Base-by-base conservation (phyloP, 2,888 invertebrate genomes). In the Octonoba sinensis region DNA sequence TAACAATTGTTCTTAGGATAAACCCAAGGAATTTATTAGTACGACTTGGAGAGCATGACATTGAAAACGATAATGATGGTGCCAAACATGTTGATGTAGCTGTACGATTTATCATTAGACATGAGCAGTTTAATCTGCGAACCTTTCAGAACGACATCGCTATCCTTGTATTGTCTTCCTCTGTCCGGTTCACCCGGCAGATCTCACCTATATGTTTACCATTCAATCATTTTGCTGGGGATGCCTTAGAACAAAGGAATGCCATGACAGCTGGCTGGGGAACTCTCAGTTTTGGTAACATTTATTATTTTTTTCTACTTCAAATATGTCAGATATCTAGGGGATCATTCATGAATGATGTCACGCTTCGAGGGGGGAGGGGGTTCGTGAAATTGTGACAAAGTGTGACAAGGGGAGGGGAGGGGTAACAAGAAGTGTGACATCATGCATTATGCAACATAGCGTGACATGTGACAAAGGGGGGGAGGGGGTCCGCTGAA, bases 181-280 rank as follows among this genome's bases (percentile, higher is more conserved):
- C 60, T 3, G 70, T 84, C 13, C 11, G 44, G 3, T 82, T 82
- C 44, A 77, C 16, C 20, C 54, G 57, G 15, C 18, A 66, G 51
- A 74, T 83, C 13, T 8, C 36, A 22, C 83, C 83, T 24, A 67
- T 84, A 27, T 84, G 84, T 51, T 51, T 84, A 18, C 84, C 84
- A 18, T 83, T 77, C 44, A 51, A 71, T 65, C 49, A 70, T 8
- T 76, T 82, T 20, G 22, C 11, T 15, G 78, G 54, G 20, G 77
- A 84, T 3, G 46, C 72, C 62, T 69, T 83, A 18, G 44, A 71
- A 12, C 65, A 67, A 3, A 70, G 77, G 46, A 84, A 81, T 75
- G 84, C 81, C 46, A 81, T 83, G 60, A 76, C 81, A 36, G 78
- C 83, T 18, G 84, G 84, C 4, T 84, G 84, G 84, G 84, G 84